A percentile compares a stretch with the other conserved stretches of the same genome.
Conservation (phyloP, 2,113 vertebrate species). For the Mohoua ochrocephala region DNA sequence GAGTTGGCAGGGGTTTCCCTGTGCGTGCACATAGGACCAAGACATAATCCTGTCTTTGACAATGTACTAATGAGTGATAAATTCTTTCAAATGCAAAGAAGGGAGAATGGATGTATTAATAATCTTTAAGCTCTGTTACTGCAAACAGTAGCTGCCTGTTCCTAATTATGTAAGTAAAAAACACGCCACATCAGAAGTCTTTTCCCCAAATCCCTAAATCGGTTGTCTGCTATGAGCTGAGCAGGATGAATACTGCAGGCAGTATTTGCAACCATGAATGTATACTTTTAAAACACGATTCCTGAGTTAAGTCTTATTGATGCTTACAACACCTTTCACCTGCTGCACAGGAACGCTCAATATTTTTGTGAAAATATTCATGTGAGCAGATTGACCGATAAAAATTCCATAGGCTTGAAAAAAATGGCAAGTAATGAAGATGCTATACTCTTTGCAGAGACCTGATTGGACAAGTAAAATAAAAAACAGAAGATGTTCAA, state of each 20-base stretch:
- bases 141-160: slow-evolving; percentile 1
- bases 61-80: slow-evolving; percentile 55
- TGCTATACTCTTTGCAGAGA: not conserved
- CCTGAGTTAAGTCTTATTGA: not conserved
- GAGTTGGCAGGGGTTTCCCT: slow-evolving; percentile 23
- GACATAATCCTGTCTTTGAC: slow-evolving; percentile 46
- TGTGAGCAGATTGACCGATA: not conserved
- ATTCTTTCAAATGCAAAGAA: slow-evolving; percentile 47
- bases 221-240: not conserved
- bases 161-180: slow-evolving; percentile 25
- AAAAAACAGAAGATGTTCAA: not conserved
- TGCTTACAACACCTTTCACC: not conserved
- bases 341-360: not conserved
- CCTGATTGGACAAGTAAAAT: not conserved
- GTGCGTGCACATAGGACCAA: not conserved
- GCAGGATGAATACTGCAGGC: not conserved
- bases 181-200: not conserved
- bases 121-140: slow-evolving; percentile 23
- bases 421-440: not conserved
- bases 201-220: not conserved
- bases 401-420: not conserved
- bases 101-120: slow-evolving; percentile 5
- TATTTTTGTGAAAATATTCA: not conserved
- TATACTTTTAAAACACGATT: not conserved
- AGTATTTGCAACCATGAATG: not conserved